Evolutionary conservation across 2,797 vertebrate species (phyloP).

Genomic region (Rhinogobio ventralis): DNA sequence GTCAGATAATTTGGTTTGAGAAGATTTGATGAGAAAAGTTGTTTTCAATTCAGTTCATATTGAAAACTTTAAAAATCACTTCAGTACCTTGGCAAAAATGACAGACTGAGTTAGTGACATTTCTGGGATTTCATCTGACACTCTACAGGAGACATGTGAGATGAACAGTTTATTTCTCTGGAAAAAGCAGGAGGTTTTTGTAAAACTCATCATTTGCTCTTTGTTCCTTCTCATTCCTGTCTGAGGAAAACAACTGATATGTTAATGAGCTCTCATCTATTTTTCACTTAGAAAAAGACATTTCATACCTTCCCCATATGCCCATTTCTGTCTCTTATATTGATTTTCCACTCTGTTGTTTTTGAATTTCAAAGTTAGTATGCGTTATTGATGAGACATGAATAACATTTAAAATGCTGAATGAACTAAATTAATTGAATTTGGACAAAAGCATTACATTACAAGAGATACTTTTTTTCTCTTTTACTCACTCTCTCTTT

Average conservation of each 20-base stretch:
- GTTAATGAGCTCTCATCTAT: not conserved
- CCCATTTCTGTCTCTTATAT: not conserved
- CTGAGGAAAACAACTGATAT: not conserved
- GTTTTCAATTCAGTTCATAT: not conserved
- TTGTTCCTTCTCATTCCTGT: not conserved
- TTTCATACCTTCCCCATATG: not conserved
- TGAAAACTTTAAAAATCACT: not conserved
- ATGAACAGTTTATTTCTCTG: not conserved
- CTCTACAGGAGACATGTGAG: not conserved
- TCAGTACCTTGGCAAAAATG: not conserved
- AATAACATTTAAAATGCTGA: not conserved
- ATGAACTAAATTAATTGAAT: not conserved
- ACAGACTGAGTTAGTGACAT: not conserved
- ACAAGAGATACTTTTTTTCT: not conserved
- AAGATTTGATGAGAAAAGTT: not conserved
- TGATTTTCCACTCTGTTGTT: not conserved
- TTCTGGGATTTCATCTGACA: not conserved
- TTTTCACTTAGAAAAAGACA: not conserved
- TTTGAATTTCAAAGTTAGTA: not conserved
- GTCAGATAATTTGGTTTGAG: not conserved
- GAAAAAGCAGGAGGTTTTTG: not conserved
- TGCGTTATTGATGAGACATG: constrained; percentile 8
- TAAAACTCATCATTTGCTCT: not conserved
- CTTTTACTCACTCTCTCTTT: not conserved
- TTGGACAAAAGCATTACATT: not conserved